phyloP scores from a whole-genome alignment of 2,797 vertebrate species.

The Taenioides sp. region DNA sequence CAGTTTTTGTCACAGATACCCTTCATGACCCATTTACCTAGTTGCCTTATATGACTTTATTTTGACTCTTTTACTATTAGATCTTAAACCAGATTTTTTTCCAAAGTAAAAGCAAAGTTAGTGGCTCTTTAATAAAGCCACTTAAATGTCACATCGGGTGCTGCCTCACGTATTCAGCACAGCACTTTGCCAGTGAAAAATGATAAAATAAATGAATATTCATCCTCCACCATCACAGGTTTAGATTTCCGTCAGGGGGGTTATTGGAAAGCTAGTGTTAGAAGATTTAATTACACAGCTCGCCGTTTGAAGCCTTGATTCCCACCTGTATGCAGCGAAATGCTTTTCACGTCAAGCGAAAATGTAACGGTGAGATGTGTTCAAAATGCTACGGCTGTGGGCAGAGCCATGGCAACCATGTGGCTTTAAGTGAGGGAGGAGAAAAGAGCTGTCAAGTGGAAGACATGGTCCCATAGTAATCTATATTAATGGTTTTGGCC shows the following conservation, averaged over 20 bases:
- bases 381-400: slow-evolving; percentile 22
- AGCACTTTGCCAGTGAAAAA: slow-evolving; percentile 31
- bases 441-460: slow-evolving; percentile 55
- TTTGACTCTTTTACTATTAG: background rate
- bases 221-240: slow-evolving; percentile 51
- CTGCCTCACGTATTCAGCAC: slow-evolving; percentile 29
- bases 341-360: slow-evolving; percentile 20
- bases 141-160: slow-evolving; percentile 31
- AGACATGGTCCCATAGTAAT: slow-evolving; percentile 63
- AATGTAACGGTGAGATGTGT: slow-evolving; percentile 14
- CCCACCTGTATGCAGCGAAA: slow-evolving; percentile 26
- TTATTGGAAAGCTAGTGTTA: slow-evolving; percentile 49
- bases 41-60: background rate
- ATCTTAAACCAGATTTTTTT: slow-evolving; percentile 8
- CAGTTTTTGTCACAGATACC: background rate
- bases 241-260: slow-evolving; percentile 46
- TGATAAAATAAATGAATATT: slow-evolving; percentile 61
- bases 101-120: background rate
- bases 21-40: background rate
- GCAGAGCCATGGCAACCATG: slow-evolving; percentile 28
- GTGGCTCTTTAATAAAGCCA: slow-evolving; percentile 40
- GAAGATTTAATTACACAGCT: slow-evolving; percentile 48
- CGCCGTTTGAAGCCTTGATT: slow-evolving; percentile 33
- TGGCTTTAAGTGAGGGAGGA: slow-evolving; percentile 45
- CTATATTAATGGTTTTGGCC: slow-evolving; percentile 65